These are phyloP conservation scores for Alviniconcha marisindica DNA, from an alignment of 1,140 invertebrate genomes.

Conservation along the genomic window DNA sequence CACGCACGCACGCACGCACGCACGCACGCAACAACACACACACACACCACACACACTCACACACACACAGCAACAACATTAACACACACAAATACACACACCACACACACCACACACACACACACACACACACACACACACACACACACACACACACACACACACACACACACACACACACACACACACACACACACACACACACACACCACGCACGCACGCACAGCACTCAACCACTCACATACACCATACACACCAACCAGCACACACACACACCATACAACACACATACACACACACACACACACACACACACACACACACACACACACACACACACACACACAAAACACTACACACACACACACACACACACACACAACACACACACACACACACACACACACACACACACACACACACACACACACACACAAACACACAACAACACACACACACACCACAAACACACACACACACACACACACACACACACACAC, in stretches of 20 bases:
- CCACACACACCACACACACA: not conserved
- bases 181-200: not conserved
- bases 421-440: too few relatives aligned
- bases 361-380: slow-evolving; percentile 3
- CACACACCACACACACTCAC: too few relatives aligned
- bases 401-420: too few relatives aligned
- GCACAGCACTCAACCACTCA: not conserved
- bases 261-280: not conserved
- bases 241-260: not conserved
- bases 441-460: not conserved
- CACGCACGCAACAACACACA: not conserved
- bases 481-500: too few relatives aligned
- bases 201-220: not conserved
- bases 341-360: not conserved
- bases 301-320: slow-evolving; percentile 7
- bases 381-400: not conserved
- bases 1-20: not conserved
- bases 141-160: not conserved
- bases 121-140: not conserved
- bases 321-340: slow-evolving; percentile 24
- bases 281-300: not conserved
- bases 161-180: not conserved
- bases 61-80: too few relatives aligned
- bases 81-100: not conserved
- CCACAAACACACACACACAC: too few relatives aligned